Evolutionary conservation across 2,797 vertebrate genomes (phyloP).

Genomic region (Vultur gryphus): DNA sequence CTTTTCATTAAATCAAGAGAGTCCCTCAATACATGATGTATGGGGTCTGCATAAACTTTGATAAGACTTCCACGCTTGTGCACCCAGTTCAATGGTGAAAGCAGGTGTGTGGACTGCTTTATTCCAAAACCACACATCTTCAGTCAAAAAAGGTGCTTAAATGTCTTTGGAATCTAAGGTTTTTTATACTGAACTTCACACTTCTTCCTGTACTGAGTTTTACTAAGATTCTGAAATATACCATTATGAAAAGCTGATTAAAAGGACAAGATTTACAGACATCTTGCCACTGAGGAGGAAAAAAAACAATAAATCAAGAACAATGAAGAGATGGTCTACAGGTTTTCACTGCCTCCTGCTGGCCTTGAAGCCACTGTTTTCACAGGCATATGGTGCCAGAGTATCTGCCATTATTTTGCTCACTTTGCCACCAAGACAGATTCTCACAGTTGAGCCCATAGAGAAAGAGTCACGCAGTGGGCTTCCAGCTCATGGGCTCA

Average conservation of each 20-base stretch:
- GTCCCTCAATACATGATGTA: neutral
- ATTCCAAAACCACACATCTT: neutral
- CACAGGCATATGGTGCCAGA: neutral
- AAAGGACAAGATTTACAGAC: constrained; percentile 36
- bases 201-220: constrained; percentile 43
- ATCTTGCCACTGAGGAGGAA: neutral
- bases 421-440: neutral
- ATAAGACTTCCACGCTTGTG: neutral
- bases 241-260: constrained; percentile 24
- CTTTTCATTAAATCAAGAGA: neutral
- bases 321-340: neutral
- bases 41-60: neutral
- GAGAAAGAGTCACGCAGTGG: fast-evolving
- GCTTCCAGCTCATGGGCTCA: neutral
- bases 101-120: neutral
- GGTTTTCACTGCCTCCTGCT: constrained; percentile 36
- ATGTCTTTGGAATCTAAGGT: constrained; percentile 32
- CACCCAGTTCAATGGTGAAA: constrained; percentile 17
- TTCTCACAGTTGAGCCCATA: neutral
- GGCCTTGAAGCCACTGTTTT: neutral
- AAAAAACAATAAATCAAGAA: neutral
- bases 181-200: constrained; percentile 45
- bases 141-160: neutral
- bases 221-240: constrained; percentile 48
- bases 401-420: neutral